These are phyloP conservation scores for Eumaeus atala DNA, from an alignment of 1,140 invertebrate genomes.

Conservation along the genomic window DNA sequence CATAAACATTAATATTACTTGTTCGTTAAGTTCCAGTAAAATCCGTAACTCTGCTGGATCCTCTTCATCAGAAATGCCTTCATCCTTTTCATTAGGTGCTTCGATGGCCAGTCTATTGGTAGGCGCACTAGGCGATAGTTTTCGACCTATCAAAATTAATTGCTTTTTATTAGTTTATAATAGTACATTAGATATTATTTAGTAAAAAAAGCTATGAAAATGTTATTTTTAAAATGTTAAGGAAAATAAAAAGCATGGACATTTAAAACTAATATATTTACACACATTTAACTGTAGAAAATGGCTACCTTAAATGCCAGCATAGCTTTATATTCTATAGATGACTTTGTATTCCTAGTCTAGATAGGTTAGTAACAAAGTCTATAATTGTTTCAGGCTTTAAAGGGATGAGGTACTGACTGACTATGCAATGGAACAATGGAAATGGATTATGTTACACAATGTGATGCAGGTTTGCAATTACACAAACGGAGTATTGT, in stretches of 20 bases:
- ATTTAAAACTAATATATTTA: conserved; percentile 20
- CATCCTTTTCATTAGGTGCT: conserved; percentile 80
- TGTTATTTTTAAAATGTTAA: conserved; percentile 14
- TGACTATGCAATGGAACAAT: conserved; percentile 27
- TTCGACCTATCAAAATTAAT: conserved; percentile 70
- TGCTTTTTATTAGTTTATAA: conserved; percentile 12
- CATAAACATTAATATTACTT: conserved; percentile 53
- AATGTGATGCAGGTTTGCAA: conserved; percentile 28
- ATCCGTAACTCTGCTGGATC: conserved; percentile 85
- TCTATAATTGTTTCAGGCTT: conserved; percentile 25
- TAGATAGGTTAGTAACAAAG: conserved; percentile 30
- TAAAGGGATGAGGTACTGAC: conserved; percentile 19
- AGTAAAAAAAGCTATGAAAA: conserved; percentile 15
- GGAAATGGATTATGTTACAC: conserved; percentile 29
- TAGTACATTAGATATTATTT: not conserved
- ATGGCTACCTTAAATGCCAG: conserved; percentile 71
- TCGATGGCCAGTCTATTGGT: conserved; percentile 78
- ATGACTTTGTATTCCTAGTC: conserved; percentile 21
- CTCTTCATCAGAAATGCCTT: conserved; percentile 84
- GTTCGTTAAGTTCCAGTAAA: conserved; percentile 90
- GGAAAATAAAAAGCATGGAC: conserved; percentile 19
- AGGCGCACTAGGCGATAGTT: conserved; percentile 79
- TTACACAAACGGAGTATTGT: conserved; percentile 50
- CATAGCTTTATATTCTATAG: conserved; percentile 21
- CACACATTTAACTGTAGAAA: conserved; percentile 71